A percentile compares a stretch with the other conserved stretches of the same genome.
phyloP scores from a whole-genome alignment of 1,140 invertebrate species.

The Amyelois transitella region DNA sequence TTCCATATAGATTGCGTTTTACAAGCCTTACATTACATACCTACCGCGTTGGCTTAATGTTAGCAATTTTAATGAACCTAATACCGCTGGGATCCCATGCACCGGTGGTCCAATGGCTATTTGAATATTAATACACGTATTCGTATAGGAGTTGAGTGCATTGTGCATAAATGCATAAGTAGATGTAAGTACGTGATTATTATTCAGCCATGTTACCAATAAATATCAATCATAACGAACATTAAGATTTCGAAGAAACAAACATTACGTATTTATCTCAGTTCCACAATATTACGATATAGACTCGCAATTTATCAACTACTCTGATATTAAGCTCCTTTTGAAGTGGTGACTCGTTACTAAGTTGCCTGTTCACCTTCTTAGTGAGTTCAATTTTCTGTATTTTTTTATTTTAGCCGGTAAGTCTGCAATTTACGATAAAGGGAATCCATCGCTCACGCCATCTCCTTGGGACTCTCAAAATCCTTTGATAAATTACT shows the following conservation, averaged over 20 bases:
- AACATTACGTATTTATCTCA: background rate
- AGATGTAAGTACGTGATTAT: too few species aligned
- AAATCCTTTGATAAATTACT: constrained; percentile 72
- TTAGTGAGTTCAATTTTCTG: too few species aligned
- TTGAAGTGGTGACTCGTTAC: background rate
- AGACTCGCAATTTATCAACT: background rate
- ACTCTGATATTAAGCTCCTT: background rate
- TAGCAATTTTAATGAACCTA: constrained; percentile 49
- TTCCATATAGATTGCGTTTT: background rate
- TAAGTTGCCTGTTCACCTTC: background rate
- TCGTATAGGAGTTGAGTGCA: constrained; percentile 42
- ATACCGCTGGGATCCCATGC: constrained; percentile 45
- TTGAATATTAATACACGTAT: constrained; percentile 66
- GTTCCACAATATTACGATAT: background rate
- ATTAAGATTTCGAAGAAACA: background rate
- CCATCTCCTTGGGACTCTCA: constrained; percentile 43
- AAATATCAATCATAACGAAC: background rate
- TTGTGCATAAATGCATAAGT: constrained; percentile 24
- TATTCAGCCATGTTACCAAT: constrained; percentile 24
- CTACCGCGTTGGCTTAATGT: background rate
- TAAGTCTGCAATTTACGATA: constrained; percentile 54
- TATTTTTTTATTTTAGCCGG: background rate
- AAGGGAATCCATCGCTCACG: constrained; percentile 50
- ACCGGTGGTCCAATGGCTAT: constrained; percentile 48
- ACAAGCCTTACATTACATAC: background rate